These are phyloP conservation scores for Paguma larvata DNA, from an alignment of 2,797 vertebrate species.

Conservation along the genomic window DNA sequence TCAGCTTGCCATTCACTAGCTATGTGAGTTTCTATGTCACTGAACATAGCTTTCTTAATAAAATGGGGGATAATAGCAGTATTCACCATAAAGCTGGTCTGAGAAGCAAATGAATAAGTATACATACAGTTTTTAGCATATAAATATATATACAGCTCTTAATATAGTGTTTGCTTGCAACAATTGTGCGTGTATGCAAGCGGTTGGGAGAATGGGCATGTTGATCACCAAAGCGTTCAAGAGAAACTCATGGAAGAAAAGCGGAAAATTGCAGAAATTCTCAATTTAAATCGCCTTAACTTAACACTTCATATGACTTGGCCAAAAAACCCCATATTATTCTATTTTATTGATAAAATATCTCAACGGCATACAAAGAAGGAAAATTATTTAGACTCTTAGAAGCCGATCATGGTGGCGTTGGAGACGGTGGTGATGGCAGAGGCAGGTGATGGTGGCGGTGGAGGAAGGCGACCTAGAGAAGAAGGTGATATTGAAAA, in stretches of 20 bases:
- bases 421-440: no score
- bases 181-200: not conserved
- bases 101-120: slow-evolving; percentile 10
- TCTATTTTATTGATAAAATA: slow-evolving; percentile 19
- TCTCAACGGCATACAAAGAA: not conserved
- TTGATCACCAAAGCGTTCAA: not conserved
- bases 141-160: not conserved
- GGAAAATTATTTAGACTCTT: not conserved
- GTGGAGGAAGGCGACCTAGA: not conserved
- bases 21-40: not conserved
- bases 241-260: slow-evolving; percentile 18
- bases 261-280: not conserved
- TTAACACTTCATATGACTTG: slow-evolving; percentile 12
- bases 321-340: not conserved
- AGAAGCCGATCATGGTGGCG: not conserved
- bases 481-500: not conserved
- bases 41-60: not conserved
- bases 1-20: not conserved
- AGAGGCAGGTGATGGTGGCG: fast-evolving
- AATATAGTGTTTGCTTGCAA: not conserved
- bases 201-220: not conserved
- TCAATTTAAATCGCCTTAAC: slow-evolving; percentile 19
- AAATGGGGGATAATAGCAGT: not conserved
- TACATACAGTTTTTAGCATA: not conserved
- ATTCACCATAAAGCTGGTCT: not conserved